Percentiles rank a stretch among this genome's conserved stretches.
Evolutionary conservation across 2,888 invertebrate species (phyloP).

Genomic region (Cecidostiba fungosa): DNA sequence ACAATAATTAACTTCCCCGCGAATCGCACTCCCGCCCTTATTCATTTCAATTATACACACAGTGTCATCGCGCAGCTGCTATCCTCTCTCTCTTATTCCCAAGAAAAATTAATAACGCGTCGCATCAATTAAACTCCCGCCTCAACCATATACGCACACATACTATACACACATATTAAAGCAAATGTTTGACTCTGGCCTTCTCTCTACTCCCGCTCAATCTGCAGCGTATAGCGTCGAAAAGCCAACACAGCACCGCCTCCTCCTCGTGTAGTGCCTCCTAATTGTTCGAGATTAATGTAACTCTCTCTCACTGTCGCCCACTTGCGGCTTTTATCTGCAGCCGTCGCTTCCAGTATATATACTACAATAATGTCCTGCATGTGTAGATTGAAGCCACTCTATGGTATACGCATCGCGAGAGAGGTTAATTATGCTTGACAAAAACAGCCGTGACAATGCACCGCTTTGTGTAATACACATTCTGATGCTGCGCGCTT

Average conservation of each 20-base stretch:
- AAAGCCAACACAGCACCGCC: neutral
- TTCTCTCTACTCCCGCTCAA: neutral
- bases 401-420: neutral
- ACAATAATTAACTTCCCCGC: neutral
- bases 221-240: neutral
- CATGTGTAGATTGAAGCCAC: neutral
- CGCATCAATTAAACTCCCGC: neutral
- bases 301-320: conserved; percentile 31
- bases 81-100: neutral
- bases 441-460: conserved; percentile 42
- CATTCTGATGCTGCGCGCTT: neutral
- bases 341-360: neutral
- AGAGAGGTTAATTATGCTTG: conserved; percentile 50
- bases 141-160: neutral
- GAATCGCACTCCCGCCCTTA: neutral
- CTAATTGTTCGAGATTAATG: conserved; percentile 50
- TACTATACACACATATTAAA: neutral
- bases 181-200: conserved; percentile 13
- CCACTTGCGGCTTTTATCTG: conserved; percentile 8
- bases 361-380: neutral
- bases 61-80: neutral
- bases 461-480: neutral
- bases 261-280: neutral
- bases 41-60: neutral
- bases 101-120: neutral